Evolutionary conservation across 2,113 vertebrate species (phyloP), one percentile per base, ranked within the genome.

Genomic region (Sterrhoptilus dennistouni): DNA sequence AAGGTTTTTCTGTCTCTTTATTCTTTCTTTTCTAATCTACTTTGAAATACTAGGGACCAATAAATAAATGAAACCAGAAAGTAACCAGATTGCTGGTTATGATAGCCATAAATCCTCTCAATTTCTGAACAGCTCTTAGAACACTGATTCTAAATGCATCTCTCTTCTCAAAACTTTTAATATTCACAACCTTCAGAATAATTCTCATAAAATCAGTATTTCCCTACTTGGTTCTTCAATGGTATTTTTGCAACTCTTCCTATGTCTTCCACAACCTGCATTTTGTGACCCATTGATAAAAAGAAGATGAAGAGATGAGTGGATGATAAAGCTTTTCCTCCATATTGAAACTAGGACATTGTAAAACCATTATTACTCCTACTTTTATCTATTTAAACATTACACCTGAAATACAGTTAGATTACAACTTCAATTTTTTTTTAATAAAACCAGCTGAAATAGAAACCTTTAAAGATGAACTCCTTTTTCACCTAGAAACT

Each of bases 221-320:
- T 85, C 38, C 31, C 25, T 33, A 53, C 6, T 83, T 54, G 13
- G 40, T 75, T 82, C 8, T 68, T 83, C 33, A 47, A 17, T 21
- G 8, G 22, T 25, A 64, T 52, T 90, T 72, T 8, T 83, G 3
- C 31, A 71, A 50, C 6, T 45, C 42, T 75, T 85, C 36, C 14
- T 8, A 24, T 28, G 57, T 14, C 25, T 83, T 71, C 23, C 1
- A 2, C 5, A 45, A 72, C 18, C 29, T 35, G 25, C 14, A 23
- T 54, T n/a, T 38, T 0, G 0, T 49, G 47, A 63, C 15, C 15
- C 0, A 0, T 2, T 80, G 44, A 33, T 23, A 42, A 18, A 65
- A 72, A 50, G 15, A 80, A 64, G n/a, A 70, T 3, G 7, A 82
- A 66, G n/a, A 90, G 29, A 35, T 6, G 2, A 71, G 19, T 5